A percentile compares a stretch with the other conserved stretches of the same genome.
Evolutionary conservation across 2,797 vertebrate species (phyloP).

Genomic region (Pogoniulus pusillus): DNA sequence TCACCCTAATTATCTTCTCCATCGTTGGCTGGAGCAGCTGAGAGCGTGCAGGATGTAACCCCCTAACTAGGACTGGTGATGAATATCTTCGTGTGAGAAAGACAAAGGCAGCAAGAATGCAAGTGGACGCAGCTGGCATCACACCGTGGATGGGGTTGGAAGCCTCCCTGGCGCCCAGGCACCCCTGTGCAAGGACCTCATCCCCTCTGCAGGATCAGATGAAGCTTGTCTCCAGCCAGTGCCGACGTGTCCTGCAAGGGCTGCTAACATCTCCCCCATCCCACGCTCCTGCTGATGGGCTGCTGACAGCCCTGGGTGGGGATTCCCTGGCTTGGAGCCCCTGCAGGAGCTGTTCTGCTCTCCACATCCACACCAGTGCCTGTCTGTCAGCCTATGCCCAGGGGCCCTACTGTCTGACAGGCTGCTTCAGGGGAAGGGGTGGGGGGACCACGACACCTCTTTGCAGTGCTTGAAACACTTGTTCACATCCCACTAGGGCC

Average conservation of each 20-base stretch:
- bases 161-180: neutral
- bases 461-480: rapidly evolving
- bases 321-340: neutral
- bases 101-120: neutral
- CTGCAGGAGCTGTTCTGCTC: neutral
- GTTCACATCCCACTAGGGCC: neutral
- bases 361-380: rapidly evolving
- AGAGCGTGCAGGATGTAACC: neutral
- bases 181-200: neutral
- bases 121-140: rapidly evolving
- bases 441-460: neutral
- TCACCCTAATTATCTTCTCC: neutral
- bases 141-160: rapidly evolving
- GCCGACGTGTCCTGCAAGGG: rapidly evolving
- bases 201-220: neutral
- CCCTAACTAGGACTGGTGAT: neutral
- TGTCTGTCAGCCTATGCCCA: neutral
- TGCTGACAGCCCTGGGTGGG: neutral
- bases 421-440: neutral
- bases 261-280: neutral
- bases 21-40: neutral
- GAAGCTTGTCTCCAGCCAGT: neutral
- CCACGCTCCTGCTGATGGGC: rapidly evolving
- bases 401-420: neutral
- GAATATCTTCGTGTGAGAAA: neutral